Percentiles rank a stretch among this genome's conserved stretches.
Evolutionary conservation across 2,113 vertebrate species (phyloP).

Genomic region (Petromus typicus): DNA sequence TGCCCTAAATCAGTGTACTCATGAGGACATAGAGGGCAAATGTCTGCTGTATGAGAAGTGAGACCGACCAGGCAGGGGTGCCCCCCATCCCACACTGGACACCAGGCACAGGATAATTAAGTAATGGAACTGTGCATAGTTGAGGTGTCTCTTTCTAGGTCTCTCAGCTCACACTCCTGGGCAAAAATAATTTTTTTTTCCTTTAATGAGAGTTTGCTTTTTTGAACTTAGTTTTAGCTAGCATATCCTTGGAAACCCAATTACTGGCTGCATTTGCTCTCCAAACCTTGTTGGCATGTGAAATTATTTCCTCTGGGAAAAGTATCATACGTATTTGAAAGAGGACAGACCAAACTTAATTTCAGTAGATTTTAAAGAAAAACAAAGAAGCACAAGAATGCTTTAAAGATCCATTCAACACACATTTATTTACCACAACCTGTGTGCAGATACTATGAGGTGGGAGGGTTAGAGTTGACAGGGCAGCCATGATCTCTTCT

Average conservation of each 20-base stretch:
- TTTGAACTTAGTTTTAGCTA: background rate
- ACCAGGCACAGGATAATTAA: background rate
- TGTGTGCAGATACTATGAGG: background rate
- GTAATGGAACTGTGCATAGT: background rate
- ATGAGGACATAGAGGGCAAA: background rate
- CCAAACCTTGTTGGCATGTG: background rate
- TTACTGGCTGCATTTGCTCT: background rate
- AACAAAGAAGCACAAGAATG: background rate
- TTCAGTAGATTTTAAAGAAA: slow-evolving; percentile 26
- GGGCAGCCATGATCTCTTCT: background rate
- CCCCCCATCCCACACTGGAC: background rate
- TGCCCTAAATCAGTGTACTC: background rate
- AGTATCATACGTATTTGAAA: background rate
- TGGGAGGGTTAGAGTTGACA: background rate
- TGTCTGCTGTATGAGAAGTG: background rate
- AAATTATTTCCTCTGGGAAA: background rate
- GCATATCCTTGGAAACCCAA: background rate
- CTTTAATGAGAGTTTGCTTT: background rate
- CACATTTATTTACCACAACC: background rate
- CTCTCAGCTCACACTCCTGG: background rate
- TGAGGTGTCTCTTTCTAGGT: background rate
- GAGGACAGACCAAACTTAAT: background rate
- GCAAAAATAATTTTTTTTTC: background rate
- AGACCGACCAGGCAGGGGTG: background rate
- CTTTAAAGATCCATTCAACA: background rate